phyloP scores from a whole-genome alignment of 2,888 invertebrate genomes.

The Galerucella nymphaeae region DNA sequence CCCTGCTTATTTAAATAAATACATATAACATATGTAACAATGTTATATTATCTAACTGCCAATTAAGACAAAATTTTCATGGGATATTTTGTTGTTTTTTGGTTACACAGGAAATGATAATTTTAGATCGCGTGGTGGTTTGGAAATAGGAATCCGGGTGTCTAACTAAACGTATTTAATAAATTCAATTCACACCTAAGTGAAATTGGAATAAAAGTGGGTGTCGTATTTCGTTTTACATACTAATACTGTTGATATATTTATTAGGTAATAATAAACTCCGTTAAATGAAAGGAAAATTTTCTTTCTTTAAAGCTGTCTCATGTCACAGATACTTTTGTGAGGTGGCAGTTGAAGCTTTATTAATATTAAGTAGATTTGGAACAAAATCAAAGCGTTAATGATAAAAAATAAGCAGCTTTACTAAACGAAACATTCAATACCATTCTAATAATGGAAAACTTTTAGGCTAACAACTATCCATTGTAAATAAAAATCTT shows the following conservation, averaged over 20 bases:
- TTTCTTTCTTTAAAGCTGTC: no score
- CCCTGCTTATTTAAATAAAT: background rate
- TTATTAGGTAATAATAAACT: no score
- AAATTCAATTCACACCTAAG: background rate
- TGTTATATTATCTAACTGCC: conserved; percentile 22
- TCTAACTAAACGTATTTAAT: background rate
- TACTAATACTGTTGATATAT: no score
- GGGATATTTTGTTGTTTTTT: background rate
- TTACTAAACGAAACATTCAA: background rate
- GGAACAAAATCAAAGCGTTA: background rate
- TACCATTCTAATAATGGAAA: background rate
- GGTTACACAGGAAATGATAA: background rate
- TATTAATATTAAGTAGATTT: no score
- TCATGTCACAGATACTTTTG: no score
- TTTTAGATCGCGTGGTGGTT: background rate
- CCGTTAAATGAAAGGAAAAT: no score
- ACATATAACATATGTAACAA: background rate
- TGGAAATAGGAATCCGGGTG: background rate
- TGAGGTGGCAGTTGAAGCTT: no score
- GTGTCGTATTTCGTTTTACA: background rate
- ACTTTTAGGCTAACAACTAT: background rate
- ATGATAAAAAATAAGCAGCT: background rate
- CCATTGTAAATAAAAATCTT: background rate
- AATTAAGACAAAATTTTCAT: conserved; percentile 12
- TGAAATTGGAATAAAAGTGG: background rate